Conservation (phyloP, 2,113 vertebrate genomes). For the Zosterops japonicus region DNA sequence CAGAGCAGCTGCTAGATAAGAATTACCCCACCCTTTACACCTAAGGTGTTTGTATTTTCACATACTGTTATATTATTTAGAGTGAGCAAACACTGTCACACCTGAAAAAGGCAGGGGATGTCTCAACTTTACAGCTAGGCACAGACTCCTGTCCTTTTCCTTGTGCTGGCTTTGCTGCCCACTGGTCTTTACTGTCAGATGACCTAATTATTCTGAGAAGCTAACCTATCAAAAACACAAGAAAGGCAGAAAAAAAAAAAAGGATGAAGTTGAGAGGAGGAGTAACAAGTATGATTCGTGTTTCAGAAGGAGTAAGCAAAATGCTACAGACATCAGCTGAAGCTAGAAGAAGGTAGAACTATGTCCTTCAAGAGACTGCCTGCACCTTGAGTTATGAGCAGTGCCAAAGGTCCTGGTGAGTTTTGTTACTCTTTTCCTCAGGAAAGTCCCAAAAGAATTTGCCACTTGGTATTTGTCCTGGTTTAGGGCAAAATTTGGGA, state of each 20-base stretch:
- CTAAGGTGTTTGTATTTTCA: neutral
- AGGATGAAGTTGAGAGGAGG: neutral
- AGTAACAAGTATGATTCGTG: neutral
- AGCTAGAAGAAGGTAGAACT: neutral
- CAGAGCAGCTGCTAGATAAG: neutral
- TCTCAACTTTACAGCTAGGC: neutral
- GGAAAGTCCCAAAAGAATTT: neutral
- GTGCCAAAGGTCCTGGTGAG: neutral
- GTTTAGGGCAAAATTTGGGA: neutral
- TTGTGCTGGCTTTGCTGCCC: neutral
- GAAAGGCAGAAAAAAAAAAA: neutral
- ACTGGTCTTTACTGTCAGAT: neutral
- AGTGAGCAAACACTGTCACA: neutral
- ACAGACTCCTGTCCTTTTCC: neutral
- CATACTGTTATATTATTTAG: neutral
- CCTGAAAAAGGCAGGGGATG: neutral
- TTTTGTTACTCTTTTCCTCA: neutral
- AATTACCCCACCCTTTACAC: neutral
- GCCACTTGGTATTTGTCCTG: neutral
- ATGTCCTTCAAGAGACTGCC: neutral
- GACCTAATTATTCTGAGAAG: neutral
- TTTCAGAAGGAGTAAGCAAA: neutral
- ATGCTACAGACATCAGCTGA: neutral
- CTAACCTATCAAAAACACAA: neutral
- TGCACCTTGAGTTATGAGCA: neutral